Percentiles rank a stretch among this genome's conserved stretches.
Evolutionary conservation across 2,797 vertebrate genomes (phyloP).

Genomic region (Triplophysa yarkandensis): DNA sequence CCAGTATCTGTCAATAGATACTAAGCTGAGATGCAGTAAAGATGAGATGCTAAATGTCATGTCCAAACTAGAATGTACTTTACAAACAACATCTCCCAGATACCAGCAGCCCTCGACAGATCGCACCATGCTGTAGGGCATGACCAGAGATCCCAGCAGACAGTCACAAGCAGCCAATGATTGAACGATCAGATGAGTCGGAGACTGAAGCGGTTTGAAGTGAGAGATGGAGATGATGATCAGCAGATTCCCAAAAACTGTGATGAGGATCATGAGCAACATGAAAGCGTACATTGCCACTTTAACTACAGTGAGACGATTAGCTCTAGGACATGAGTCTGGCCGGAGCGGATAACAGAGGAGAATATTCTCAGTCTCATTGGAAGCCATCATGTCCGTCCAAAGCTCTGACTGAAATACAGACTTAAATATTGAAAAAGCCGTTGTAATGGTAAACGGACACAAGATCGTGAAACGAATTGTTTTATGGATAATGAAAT

Average conservation of each 20-base stretch:
- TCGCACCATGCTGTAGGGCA: constrained; percentile 62
- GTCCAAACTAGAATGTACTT: constrained; percentile 61
- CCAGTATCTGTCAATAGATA: constrained; percentile 46
- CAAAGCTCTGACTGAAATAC: neutral
- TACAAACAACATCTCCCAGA: constrained; percentile 54
- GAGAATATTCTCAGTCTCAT: constrained; percentile 30
- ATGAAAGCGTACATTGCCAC: constrained; percentile 42
- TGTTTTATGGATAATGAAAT: neutral
- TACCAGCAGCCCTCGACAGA: constrained; percentile 63
- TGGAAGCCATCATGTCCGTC: neutral
- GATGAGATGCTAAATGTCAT: constrained; percentile 52
- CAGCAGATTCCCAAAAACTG: constrained; percentile 57
- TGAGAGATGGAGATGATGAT: constrained; percentile 55
- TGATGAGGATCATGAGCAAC: constrained; percentile 49
- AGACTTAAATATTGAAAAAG: neutral
- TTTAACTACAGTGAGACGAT: constrained; percentile 5
- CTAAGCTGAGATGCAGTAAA: constrained; percentile 53
- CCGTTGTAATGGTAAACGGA: neutral
- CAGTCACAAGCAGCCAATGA: constrained; percentile 57
- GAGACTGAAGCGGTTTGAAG: constrained; percentile 51
- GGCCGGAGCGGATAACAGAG: constrained; percentile 44
- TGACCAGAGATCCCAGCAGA: constrained; percentile 55
- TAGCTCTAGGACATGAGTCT: constrained; percentile 37
- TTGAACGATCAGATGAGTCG: constrained; percentile 51
- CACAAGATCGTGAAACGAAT: neutral